phyloP scores from a whole-genome alignment of 2,797 vertebrate species.

The Neopelma chrysocephalum region DNA sequence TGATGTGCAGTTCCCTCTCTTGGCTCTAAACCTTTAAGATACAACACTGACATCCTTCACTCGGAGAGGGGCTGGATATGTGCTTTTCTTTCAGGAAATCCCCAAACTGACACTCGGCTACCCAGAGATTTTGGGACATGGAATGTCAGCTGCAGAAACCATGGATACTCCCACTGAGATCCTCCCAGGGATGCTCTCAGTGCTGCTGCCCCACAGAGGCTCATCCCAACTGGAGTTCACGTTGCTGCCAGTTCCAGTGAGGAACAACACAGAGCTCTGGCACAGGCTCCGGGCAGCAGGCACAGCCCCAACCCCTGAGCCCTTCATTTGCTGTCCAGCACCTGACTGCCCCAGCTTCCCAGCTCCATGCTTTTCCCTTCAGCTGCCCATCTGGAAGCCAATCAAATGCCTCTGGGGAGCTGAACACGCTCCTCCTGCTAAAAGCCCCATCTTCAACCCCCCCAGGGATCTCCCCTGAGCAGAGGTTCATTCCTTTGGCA shows the following conservation, averaged over 20 bases:
- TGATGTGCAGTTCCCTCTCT: background rate
- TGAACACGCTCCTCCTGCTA: background rate
- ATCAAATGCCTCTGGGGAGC: background rate
- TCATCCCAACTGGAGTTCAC: rapidly evolving
- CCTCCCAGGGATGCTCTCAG: background rate
- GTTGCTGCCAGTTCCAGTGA: background rate
- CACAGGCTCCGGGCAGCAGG: background rate
- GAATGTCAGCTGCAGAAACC: background rate
- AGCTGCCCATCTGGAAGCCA: background rate
- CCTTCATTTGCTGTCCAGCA: background rate
- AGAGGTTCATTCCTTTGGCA: rapidly evolving
- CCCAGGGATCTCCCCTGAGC: background rate
- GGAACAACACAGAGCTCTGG: rapidly evolving
- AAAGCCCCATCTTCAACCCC: background rate
- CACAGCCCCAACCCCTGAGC: background rate
- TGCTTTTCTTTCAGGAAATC: background rate
- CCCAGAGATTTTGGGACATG: rapidly evolving
- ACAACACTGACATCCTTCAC: background rate
- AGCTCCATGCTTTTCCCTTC: background rate
- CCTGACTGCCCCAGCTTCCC: background rate
- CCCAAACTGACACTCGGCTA: background rate
- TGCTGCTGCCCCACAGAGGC: background rate
- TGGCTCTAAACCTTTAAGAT: background rate
- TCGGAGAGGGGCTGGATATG: background rate
- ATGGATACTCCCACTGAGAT: rapidly evolving